These are phyloP conservation scores for Pemphredon lugubris DNA, from an alignment of 2,888 invertebrate genomes.

Conservation along the genomic window DNA sequence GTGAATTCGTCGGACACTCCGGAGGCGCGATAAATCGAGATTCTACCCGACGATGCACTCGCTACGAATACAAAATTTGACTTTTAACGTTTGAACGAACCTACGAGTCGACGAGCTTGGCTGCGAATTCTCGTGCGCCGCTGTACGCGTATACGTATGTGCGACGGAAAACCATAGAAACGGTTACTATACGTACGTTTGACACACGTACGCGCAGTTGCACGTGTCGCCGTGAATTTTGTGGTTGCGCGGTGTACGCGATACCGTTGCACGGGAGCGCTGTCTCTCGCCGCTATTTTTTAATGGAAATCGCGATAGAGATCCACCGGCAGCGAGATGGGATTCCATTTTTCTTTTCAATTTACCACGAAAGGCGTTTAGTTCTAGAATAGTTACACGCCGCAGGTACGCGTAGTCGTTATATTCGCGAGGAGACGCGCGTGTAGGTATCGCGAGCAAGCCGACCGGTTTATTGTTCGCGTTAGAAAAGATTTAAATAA, in stretches of 20 bases:
- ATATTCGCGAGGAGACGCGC: no score
- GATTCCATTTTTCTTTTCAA: constrained; percentile 50
- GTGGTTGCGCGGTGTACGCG: constrained; percentile 17
- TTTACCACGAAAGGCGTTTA: constrained; percentile 35
- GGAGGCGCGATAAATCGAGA: no score
- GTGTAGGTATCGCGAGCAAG: background rate
- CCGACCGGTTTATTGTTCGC: no score
- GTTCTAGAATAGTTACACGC: background rate
- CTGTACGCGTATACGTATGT: background rate
- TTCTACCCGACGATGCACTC: no score
- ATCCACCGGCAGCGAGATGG: constrained; percentile 23
- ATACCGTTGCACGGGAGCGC: constrained; percentile 3
- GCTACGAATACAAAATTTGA: no score
- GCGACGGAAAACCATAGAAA: background rate
- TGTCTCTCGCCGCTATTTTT: constrained; percentile 47
- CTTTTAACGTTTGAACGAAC: no score
- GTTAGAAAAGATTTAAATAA: no score
- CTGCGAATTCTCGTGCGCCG: background rate
- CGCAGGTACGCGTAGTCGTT: no score
- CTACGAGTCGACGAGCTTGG: no score
- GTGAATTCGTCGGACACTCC: no score
- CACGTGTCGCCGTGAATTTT: constrained; percentile 10
- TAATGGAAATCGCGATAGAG: constrained; percentile 45
- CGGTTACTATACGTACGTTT: background rate
- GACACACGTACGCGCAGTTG: background rate